phyloP scores from a whole-genome alignment of 2,113 vertebrate species.

The Recurvirostra avosetta region DNA sequence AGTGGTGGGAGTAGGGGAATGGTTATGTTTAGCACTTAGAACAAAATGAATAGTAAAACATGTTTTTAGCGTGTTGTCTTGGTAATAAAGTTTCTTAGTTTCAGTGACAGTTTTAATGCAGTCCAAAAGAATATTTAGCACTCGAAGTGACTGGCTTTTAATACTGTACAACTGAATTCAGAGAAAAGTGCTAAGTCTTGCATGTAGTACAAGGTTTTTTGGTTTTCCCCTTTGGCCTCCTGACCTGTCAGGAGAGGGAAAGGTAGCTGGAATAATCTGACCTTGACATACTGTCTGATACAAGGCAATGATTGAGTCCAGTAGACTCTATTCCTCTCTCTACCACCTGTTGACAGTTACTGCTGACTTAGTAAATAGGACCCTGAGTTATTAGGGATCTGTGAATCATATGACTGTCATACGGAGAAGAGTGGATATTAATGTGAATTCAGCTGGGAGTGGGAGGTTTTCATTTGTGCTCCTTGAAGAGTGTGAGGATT shows the following conservation, averaged over 20 bases:
- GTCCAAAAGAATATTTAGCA: not conserved
- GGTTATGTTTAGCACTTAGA: not conserved
- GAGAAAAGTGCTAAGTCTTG: not conserved
- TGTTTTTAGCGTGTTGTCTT: not conserved
- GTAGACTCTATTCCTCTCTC: not conserved
- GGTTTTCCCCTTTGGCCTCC: not conserved
- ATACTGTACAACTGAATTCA: not conserved
- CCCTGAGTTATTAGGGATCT: not conserved
- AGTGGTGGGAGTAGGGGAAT: fast-evolving
- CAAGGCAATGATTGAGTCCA: not conserved
- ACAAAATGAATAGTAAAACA: not conserved
- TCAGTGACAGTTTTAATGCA: not conserved
- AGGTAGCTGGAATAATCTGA: not conserved
- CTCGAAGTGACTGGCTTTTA: not conserved
- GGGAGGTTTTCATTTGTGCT: not conserved
- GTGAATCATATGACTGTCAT: not conserved
- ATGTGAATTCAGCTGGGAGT: not conserved
- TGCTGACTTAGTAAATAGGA: not conserved
- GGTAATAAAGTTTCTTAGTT: not conserved
- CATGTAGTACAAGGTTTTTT: not conserved
- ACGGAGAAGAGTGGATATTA: not conserved
- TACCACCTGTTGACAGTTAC: not conserved
- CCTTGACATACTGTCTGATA: not conserved
- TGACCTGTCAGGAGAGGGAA: not conserved
- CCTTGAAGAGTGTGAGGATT: not conserved